Percentiles rank a stretch among this genome's conserved stretches.
Evolutionary conservation across 92 coral and sea anemone genomes (phyloP).

Genomic region (Meandrina meandrites): DNA sequence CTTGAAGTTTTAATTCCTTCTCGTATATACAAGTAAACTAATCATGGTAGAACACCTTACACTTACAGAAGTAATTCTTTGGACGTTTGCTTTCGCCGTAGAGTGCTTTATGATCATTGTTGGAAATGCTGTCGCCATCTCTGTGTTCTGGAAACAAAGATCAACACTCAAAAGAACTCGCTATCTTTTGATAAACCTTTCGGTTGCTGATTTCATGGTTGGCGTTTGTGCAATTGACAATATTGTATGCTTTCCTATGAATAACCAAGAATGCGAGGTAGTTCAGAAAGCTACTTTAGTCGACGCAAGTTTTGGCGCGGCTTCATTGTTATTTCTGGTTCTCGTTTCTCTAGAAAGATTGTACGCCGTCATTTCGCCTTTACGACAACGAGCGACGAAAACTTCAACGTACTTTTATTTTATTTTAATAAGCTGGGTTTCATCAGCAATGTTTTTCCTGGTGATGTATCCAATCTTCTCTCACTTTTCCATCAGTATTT

Average conservation of each 20-base stretch:
- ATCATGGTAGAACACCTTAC: background rate
- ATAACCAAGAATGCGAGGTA: background rate
- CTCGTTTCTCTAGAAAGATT: conserved; percentile 61
- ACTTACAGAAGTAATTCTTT: background rate
- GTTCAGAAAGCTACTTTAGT: background rate
- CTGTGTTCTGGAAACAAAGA: conserved; percentile 42
- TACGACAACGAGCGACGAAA: background rate
- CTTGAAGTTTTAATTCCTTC: background rate
- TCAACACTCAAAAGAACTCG: conserved; percentile 43
- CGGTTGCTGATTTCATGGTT: conserved; percentile 56
- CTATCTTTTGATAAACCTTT: conserved; percentile 50
- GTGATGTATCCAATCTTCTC: background rate
- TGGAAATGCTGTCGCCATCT: conserved; percentile 48
- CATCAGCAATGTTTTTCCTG: background rate
- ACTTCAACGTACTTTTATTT: background rate
- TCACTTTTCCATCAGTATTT: background rate
- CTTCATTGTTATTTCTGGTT: conserved; percentile 55
- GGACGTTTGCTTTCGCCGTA: background rate
- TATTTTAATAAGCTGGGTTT: background rate
- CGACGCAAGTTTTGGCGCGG: conserved; percentile 45
- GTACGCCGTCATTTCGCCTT: conserved; percentile 42
- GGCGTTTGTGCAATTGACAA: conserved; percentile 18
- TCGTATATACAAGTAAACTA: background rate
- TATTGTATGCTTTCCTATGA: background rate
- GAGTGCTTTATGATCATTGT: conserved; percentile 29